Evolutionary conservation across 2,888 invertebrate species (phyloP).

Genomic region (Caenorhabditis sp.): DNA sequence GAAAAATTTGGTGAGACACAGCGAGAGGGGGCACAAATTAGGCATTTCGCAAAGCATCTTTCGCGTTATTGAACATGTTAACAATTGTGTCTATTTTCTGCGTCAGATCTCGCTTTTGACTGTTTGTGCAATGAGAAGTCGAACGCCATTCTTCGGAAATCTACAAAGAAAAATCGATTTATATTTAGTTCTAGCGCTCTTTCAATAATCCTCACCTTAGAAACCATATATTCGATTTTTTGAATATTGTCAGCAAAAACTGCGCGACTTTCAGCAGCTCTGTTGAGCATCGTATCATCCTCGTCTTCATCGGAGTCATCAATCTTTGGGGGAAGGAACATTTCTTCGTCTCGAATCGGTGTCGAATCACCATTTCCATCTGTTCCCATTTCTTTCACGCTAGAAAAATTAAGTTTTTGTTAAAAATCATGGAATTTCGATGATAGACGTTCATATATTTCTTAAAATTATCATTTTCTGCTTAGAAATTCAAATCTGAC

Average conservation of each 20-base stretch:
- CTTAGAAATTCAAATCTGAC: no score
- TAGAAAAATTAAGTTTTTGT: conserved; percentile 1
- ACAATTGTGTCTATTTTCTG: not conserved
- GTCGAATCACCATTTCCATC: conserved; percentile 51
- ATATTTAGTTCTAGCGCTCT: no score
- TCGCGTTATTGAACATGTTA: not conserved
- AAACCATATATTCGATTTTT: not conserved
- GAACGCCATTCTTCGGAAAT: not conserved
- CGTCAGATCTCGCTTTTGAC: not conserved
- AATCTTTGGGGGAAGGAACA: conserved; percentile 23
- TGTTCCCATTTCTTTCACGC: conserved; percentile 58
- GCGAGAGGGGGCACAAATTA: not conserved
- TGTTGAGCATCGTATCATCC: not conserved
- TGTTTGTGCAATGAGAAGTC: not conserved
- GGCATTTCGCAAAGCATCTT: not conserved
- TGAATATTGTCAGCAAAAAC: not conserved
- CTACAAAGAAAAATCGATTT: no score
- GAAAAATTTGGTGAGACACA: not conserved
- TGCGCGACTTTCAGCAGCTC: not conserved
- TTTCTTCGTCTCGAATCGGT: conserved; percentile 43
- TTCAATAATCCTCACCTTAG: no score
- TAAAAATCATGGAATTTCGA: no score
- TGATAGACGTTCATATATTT: no score
- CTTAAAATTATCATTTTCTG: conserved; percentile 1
- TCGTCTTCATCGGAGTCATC: conserved; percentile 34